Base-by-base conservation (phyloP, 2,888 invertebrate genomes). In the Morpho helenor region DNA sequence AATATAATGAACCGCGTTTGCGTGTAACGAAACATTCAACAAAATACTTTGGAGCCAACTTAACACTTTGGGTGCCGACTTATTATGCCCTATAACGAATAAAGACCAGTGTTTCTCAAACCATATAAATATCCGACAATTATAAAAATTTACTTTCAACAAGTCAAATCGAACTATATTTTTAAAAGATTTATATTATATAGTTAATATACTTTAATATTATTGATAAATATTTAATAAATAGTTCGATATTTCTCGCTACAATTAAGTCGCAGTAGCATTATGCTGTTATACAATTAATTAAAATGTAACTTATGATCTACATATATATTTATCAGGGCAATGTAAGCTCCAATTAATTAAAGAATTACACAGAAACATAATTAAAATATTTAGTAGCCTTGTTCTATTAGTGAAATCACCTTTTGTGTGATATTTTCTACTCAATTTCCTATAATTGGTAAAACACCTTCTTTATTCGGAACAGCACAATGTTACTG, bases 21-120 rank as follows among this genome's bases (percentile, higher is more conserved):
- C 76, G 74, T 74, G 73, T 82, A 87, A 87, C 87, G 87, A 82
- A 88, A 87, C 85, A 85, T 84, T 87, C 80, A 89, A 88, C 87
- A 87, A 87, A 82, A 84, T 82, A 87, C 88, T 88, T 88, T 88
- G 88, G 87, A 85, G 85, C 80, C 82, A 76, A 85, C 82, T 80
- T 77, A 81, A 86, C 81, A 80, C 86, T 87, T 88, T 87, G 84
- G 87, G 79, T 86, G 80, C 80, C 79, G 82, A 85, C 84, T 79
- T 82, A 84, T 84, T 86, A 85, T 82, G 82, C 81, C 79, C 79
- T 85, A 84, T 81, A 82, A 83, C 69, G 68, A 68, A 66, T 69
- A 61, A 69, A 84, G 88, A 87, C 80, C 89, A 90, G 88, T 89
- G 89, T 88, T 90, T 88, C 89, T 90, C 89, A 89, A 88, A 88